Conservation (phyloP, 2,797 vertebrate genomes). For the Aselliscus stoliczkanus region DNA sequence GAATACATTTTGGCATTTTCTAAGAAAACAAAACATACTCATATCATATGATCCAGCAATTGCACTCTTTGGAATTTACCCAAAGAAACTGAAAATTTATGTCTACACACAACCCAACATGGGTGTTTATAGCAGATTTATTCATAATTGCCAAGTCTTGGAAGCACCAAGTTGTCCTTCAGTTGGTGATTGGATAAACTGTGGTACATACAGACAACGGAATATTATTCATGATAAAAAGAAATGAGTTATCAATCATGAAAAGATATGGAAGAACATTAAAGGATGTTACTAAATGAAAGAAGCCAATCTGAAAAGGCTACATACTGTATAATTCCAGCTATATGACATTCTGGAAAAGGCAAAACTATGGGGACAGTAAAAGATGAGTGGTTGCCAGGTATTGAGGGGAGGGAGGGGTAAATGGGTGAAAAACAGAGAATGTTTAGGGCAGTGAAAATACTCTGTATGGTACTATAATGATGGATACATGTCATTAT, state of each 20-base stretch:
- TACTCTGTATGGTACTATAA: neutral
- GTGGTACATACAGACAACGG: no score
- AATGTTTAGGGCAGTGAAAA: neutral
- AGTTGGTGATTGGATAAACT: no score
- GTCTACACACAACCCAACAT: neutral
- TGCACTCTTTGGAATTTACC: neutral
- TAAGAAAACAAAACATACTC: neutral
- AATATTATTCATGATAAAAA: neutral
- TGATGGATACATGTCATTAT: neutral
- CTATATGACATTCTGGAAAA: neutral
- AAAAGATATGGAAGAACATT: neutral
- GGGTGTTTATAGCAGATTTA: neutral
- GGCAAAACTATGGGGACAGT: neutral
- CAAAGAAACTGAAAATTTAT: neutral
- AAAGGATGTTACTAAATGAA: neutral
- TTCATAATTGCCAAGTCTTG: neutral
- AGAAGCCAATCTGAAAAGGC: neutral
- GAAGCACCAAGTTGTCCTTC: neutral
- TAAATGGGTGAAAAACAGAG: neutral
- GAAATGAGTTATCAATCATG: neutral
- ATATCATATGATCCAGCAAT: neutral
- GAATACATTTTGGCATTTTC: neutral
- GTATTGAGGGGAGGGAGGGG: neutral
- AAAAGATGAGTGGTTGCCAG: neutral
- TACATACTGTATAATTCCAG: neutral